Percentiles rank a stretch among this genome's conserved stretches.
phyloP scores from a whole-genome alignment of 2,888 invertebrate genomes.

The Steinernema scapterisci region DNA sequence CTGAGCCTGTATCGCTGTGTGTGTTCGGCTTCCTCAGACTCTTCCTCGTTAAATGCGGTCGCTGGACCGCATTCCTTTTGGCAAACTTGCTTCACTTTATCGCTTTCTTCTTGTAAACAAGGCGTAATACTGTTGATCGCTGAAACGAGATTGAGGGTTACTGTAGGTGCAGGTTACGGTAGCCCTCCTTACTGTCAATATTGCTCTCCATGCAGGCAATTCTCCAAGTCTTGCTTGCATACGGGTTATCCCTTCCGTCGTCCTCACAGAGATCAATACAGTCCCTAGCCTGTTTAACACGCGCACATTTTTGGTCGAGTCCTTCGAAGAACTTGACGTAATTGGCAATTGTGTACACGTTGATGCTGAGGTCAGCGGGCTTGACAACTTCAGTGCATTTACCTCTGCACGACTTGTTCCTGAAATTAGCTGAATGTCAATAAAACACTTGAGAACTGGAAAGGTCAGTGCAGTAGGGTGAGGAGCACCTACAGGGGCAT shows the following conservation, averaged over 20 bases:
- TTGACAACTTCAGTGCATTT: slow-evolving; percentile 6
- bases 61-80: not conserved
- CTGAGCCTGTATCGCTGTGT: not conserved
- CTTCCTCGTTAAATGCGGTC: slow-evolving; percentile 5
- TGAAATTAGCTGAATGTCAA: not conserved
- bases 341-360: slow-evolving; percentile 17
- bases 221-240: slow-evolving; percentile 6
- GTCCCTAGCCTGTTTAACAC: slow-evolving; percentile 18
- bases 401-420: slow-evolving; percentile 7
- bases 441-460: not conserved
- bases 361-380: not conserved
- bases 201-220: slow-evolving; percentile 19
- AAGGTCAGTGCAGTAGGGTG: too few species aligned
- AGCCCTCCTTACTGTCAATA: slow-evolving; percentile 2
- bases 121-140: slow-evolving; percentile 3
- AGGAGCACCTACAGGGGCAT: too few species aligned
- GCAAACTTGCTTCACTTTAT: slow-evolving; percentile 13
- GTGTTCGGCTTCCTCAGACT: not conserved
- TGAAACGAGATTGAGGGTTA: not conserved
- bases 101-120: not conserved
- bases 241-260: not conserved
- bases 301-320: slow-evolving; percentile 6
- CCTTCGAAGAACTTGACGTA: slow-evolving; percentile 24
- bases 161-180: not conserved
- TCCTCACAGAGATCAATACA: slow-evolving; percentile 13